Evolutionary conservation across 1,140 invertebrate genomes (phyloP).

Genomic region (Physella acuta): DNA sequence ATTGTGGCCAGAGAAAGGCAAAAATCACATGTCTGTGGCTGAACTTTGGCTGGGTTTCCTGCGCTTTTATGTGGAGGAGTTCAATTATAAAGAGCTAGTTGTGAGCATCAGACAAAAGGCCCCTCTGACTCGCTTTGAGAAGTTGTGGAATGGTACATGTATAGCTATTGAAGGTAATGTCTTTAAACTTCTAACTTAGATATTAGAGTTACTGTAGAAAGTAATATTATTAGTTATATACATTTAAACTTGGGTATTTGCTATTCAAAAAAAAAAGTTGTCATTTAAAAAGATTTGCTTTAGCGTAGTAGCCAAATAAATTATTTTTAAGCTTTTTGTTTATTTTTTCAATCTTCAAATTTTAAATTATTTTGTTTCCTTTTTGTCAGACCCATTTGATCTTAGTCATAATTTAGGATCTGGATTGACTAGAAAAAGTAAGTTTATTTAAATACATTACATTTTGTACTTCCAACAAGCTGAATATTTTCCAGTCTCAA

Average conservation of each 20-base stretch:
- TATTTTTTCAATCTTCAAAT: too few relatives aligned
- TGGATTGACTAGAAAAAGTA: slow-evolving; percentile 66
- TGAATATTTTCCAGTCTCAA: too few relatives aligned
- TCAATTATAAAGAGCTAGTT: slow-evolving; percentile 64
- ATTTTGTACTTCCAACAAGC: too few relatives aligned
- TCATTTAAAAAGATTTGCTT: not conserved
- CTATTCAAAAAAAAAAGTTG: not conserved
- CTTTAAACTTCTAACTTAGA: not conserved
- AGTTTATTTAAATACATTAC: too few relatives aligned
- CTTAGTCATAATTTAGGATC: slow-evolving; percentile 66
- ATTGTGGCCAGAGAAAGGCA: slow-evolving; percentile 61
- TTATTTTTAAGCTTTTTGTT: too few relatives aligned
- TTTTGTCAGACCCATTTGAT: slow-evolving; percentile 67
- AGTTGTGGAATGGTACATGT: slow-evolving; percentile 65
- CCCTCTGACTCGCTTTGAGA: slow-evolving; percentile 64
- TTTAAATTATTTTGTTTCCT: too few relatives aligned
- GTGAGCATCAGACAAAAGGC: slow-evolving; percentile 64
- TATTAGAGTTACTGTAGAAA: not conserved
- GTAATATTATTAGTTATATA: not conserved
- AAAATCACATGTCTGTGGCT: slow-evolving; percentile 63
- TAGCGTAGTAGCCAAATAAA: not conserved
- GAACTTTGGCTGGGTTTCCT: slow-evolving; percentile 66
- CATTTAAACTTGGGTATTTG: not conserved
- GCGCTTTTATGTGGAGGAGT: slow-evolving; percentile 65
- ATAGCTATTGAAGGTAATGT: slow-evolving; percentile 67